These are phyloP conservation scores for Aromia moschata DNA, from an alignment of 2,888 invertebrate genomes.

Conservation along the genomic window DNA sequence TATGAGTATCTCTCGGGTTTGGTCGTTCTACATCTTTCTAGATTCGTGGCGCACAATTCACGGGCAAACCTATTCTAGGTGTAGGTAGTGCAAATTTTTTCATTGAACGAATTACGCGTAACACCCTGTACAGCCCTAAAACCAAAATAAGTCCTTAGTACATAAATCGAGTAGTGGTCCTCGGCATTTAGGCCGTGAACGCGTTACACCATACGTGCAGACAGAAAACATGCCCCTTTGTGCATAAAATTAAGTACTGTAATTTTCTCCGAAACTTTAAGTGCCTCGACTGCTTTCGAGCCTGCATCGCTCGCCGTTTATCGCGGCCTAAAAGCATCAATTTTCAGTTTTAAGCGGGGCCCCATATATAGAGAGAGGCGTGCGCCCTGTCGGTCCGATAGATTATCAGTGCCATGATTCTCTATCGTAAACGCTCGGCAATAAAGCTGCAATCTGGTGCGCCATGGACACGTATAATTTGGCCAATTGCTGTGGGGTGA, in stretches of 20 bases:
- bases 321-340: slow-evolving; percentile 25
- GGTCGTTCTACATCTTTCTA: too few species aligned
- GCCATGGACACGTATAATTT: slow-evolving; percentile 42
- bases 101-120: too few species aligned
- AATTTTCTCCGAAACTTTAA: slow-evolving; percentile 11
- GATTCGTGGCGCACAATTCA: too few species aligned
- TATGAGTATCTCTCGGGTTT: too few species aligned
- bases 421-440: slow-evolving; percentile 10
- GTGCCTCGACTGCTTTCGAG: slow-evolving; percentile 16
- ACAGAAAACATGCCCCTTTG: slow-evolving; percentile 14
- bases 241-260: slow-evolving; percentile 14
- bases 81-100: too few species aligned
- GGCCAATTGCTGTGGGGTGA: slow-evolving; percentile 40
- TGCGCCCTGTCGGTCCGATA: slow-evolving; percentile 3
- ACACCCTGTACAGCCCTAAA: too few species aligned
- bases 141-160: too few species aligned
- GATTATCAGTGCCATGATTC: slow-evolving; percentile 13
- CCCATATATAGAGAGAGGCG: slow-evolving; percentile 3
- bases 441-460: slow-evolving; percentile 34
- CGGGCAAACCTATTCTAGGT: too few species aligned
- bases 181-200: not conserved
- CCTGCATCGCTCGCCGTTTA: slow-evolving; percentile 11
- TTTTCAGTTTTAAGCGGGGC: slow-evolving; percentile 21
- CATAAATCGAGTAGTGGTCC: not conserved
- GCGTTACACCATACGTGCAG: slow-evolving; percentile 1